These are phyloP conservation scores for Diplosoma virens DNA, from an alignment of 23 tunicate species.

Conservation along the genomic window DNA sequence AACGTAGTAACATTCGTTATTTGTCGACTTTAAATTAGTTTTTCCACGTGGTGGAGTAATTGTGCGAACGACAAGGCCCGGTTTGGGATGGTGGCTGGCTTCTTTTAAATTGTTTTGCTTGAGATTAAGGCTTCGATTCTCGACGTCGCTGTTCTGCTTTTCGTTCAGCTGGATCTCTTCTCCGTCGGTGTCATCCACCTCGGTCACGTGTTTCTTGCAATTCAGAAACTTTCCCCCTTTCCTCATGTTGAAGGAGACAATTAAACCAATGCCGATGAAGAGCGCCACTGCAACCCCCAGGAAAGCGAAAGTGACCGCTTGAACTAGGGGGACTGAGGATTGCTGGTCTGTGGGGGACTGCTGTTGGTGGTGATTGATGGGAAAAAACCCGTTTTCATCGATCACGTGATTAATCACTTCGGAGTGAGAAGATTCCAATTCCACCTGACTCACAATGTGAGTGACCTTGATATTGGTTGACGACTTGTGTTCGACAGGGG, in stretches of 20 bases:
- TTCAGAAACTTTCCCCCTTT: no score
- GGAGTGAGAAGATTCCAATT: conserved; percentile 17
- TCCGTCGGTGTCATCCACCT: background rate
- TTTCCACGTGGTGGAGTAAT: conserved; percentile 4
- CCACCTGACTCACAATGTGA: conserved; percentile 39
- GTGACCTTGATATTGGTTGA: conserved; percentile 38
- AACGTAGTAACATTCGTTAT: conserved; percentile 46
- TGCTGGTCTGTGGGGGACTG: background rate
- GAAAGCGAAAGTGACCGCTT: conserved; percentile 63
- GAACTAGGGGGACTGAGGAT: conserved; percentile 49
- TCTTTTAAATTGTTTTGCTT: background rate
- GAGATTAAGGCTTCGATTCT: background rate
- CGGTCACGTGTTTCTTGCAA: conserved; percentile 5
- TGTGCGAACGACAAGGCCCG: conserved; percentile 37
- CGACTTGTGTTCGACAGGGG: background rate
- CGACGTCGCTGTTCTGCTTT: background rate
- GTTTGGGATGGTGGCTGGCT: conserved; percentile 4
- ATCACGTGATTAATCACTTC: background rate
- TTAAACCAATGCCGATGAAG: conserved; percentile 44
- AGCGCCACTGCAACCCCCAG: conserved; percentile 55
- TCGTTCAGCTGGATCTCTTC: background rate
- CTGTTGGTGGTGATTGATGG: background rate
- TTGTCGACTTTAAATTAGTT: background rate
- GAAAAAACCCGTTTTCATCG: background rate
- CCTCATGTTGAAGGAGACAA: conserved; percentile 37